Conservation (phyloP, 2,888 invertebrate genomes). For the Mesochorus sp. region DNA sequence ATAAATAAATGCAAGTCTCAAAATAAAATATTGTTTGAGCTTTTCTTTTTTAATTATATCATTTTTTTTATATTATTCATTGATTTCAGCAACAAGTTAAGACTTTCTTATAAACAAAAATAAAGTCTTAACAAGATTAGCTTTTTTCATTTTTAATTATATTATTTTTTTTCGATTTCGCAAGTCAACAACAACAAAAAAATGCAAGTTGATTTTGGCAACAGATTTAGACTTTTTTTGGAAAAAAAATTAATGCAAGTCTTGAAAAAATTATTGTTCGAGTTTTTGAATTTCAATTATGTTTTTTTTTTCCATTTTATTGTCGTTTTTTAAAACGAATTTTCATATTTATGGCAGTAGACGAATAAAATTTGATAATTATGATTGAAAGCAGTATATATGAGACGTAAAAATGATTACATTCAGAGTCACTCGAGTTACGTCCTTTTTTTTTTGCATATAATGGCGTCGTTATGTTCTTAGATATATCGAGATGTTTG, state of each 20-base stretch:
- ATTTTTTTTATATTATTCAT: not conserved
- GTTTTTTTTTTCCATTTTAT: constrained; percentile 7
- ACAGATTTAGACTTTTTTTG: too few relatives aligned
- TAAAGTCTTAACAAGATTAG: not conserved
- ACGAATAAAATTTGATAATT: too few relatives aligned
- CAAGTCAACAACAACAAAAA: too few relatives aligned
- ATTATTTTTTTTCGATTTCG: too few relatives aligned
- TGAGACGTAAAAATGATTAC: not conserved
- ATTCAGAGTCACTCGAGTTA: not conserved
- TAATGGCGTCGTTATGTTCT: not conserved
- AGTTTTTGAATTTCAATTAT: constrained; percentile 18
- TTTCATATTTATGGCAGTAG: not conserved
- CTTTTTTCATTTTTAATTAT: too few relatives aligned
- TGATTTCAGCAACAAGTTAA: not conserved
- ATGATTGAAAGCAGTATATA: too few relatives aligned
- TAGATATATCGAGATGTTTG: not conserved
- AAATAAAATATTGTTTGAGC: not conserved
- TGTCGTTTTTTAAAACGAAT: constrained; percentile 7
- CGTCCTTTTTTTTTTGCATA: not conserved
- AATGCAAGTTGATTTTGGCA: too few relatives aligned
- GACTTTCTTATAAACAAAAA: not conserved
- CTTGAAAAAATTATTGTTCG: not conserved
- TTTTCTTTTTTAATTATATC: not conserved
- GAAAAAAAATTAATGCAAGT: not conserved
- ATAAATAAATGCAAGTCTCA: too few relatives aligned